Percentiles rank a stretch among this genome's conserved stretches.
phyloP scores from a whole-genome alignment of 2,888 invertebrate genomes.

The Microctonus hyperodae region DNA sequence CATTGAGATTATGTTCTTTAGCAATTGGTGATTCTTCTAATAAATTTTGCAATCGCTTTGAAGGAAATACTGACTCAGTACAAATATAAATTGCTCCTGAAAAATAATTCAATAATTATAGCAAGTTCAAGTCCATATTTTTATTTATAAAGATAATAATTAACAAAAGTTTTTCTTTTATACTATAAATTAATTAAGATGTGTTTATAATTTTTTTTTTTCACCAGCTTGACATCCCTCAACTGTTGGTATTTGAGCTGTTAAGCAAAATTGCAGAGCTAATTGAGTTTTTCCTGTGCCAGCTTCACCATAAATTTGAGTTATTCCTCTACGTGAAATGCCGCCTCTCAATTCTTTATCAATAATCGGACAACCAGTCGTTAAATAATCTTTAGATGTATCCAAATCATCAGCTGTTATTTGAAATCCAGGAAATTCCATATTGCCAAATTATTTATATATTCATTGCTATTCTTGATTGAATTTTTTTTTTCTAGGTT shows the following conservation, averaged over 20 bases:
- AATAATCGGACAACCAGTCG: slow-evolving; percentile 68
- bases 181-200: neutral
- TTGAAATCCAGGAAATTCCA: neutral
- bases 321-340: slow-evolving; percentile 72
- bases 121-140: neutral
- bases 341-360: slow-evolving; percentile 74
- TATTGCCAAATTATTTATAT: no score
- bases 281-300: slow-evolving; percentile 85
- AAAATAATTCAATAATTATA: slow-evolving; percentile 32
- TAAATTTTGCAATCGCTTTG: slow-evolving; percentile 70
- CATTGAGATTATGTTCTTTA: slow-evolving; percentile 55
- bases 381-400: slow-evolving; percentile 47
- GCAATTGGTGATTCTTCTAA: slow-evolving; percentile 57
- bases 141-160: neutral
- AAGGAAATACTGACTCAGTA: slow-evolving; percentile 82
- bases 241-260: slow-evolving; percentile 68
- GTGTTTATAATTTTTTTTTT: slow-evolving; percentile 19
- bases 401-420: slow-evolving; percentile 34
- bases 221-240: slow-evolving; percentile 69
- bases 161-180: neutral
- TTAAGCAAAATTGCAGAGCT: slow-evolving; percentile 74
- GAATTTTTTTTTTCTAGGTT: no score
- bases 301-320: slow-evolving; percentile 83
- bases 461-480: no score
- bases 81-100: slow-evolving; percentile 74